Base-by-base conservation (phyloP, 2,113 vertebrate genomes). In the Arvicanthis niloticus region DNA sequence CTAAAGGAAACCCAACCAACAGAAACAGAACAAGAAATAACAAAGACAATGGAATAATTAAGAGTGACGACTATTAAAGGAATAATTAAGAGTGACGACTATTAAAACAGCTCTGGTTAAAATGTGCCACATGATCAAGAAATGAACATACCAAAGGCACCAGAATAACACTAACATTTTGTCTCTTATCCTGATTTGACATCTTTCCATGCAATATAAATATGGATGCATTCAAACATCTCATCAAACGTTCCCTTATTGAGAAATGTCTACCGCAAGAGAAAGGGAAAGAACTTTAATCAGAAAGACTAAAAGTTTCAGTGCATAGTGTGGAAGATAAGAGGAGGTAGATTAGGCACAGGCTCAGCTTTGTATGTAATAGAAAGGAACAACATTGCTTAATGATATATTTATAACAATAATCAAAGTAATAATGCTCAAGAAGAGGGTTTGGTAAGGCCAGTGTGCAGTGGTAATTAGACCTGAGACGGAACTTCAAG, bases 181-280 rank as follows among this genome's bases (percentile, higher is more conserved):
- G 85, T 48, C 34, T 0, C 3, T 85, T 91, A 68, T 40, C 16
- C 31, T 51, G 45, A 62, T 70, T 29, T 85, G 10, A 62, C 80
- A 62, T 80, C 62, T 48, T 93, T 86, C 42, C 78, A 13, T 78
- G 58, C 5, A 88, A 90, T 45, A 68, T 45, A 68, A 51, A 68
- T 60, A 91, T 29, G 42, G n/a, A 34, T 78, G 40, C 37, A 82
- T 89, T 73, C 26, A 90, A 90, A 75, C 60, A 95, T 87, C 58
- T 42, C 88, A 86, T 58, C 86, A 24, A 58, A 85, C 0, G 40
- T 62, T 94, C 89, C 40, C 29, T 75, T n/a, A 45, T n/a, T 37
- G 76, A 91, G 89, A 78, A 11, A 26, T 26, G 37, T 92, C 7
- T 3, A 70, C 9, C 0, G 48, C 75, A 80, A 5, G 42, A 88